Base-by-base conservation (phyloP, 2,113 vertebrate species). In the Scophthalmus maximus region DNA sequence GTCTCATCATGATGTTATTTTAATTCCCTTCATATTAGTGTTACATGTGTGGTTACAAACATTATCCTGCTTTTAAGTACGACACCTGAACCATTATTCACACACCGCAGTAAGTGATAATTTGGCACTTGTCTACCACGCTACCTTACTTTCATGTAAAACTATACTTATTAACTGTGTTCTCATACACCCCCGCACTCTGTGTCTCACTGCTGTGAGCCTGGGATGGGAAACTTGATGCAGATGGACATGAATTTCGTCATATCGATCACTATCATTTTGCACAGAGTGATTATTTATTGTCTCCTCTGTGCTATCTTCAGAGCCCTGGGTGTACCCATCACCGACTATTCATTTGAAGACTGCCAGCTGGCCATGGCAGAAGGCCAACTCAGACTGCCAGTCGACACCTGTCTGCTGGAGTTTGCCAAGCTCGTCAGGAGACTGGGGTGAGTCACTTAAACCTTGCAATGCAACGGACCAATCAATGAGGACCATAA, bases 281-380 rank as follows among this genome's bases (percentile, higher is more conserved):
- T 77, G 5, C 71, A 49, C 73, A 53, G 8, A 40, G 47, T 73
- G 61, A 74, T 68, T 57, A 68, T 42, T 61, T 56, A 57, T 76
- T 73, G 77, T 87, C 49, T 86, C 51, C 27, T 68, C 55, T 65
- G 25, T 62, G 68, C 53, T 91, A 60, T 82, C 29, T 68, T 4
- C 90, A 98, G 97, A 86, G 97, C 97, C 0, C 85, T 99, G 83
- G 94, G 94, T n/a, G 91, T 98, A 60, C 90, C 97, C 0, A 95
- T 98, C 79, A 99, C 97, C 1, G 97, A 99, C 88, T 98, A 98
- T 83, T 97, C 97, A 0, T 98, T 96, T 83, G 97, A 99, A 91
- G 97, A 99, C 88, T 98, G 97, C 92, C 96, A 97, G 93, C 93
- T 99, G 81, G 95, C 97, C 80, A 94, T 98, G 94, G 96, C 96